A percentile compares a stretch with the other conserved stretches of the same genome.
These are phyloP conservation scores for Lates calcarifer DNA, from an alignment of 2,113 vertebrate genomes.

Conservation along the genomic window DNA sequence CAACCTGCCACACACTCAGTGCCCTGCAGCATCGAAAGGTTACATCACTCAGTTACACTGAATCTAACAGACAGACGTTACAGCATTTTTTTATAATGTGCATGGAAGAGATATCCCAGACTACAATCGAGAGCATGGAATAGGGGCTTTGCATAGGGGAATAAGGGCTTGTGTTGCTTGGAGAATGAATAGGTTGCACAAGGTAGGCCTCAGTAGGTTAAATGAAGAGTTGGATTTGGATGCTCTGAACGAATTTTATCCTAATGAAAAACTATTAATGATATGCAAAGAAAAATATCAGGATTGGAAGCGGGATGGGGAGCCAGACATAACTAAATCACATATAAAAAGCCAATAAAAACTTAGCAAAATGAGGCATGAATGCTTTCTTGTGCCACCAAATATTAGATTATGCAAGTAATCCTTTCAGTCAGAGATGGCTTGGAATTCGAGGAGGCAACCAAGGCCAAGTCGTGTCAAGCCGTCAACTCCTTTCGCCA, in stretches of 20 bases:
- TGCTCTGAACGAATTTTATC: slow-evolving; percentile 55
- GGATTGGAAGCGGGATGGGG: slow-evolving; percentile 50
- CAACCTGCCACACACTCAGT: slow-evolving; percentile 37
- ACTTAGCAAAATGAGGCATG: slow-evolving; percentile 76
- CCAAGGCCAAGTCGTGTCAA: slow-evolving; percentile 80
- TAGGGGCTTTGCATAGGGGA: slow-evolving; percentile 35
- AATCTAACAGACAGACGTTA: slow-evolving; percentile 11
- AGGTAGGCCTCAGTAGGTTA: slow-evolving; percentile 6
- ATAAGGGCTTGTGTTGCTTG: slow-evolving; percentile 31
- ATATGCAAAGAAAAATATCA: slow-evolving; percentile 80
- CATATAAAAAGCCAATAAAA: slow-evolving; percentile 83
- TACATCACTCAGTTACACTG: slow-evolving; percentile 45
- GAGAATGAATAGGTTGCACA: slow-evolving; percentile 16
- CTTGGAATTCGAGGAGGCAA: slow-evolving; percentile 71
- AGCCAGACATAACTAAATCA: slow-evolving; percentile 77
- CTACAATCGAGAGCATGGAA: slow-evolving; percentile 22
- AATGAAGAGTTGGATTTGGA: slow-evolving; percentile 44
- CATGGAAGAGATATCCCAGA: slow-evolving; percentile 30
- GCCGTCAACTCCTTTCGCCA: slow-evolving; percentile 76
- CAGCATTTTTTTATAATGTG: slow-evolving; percentile 23
- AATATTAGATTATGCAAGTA: slow-evolving; percentile 81
- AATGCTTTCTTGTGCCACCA: slow-evolving; percentile 85
- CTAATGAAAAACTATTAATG: slow-evolving; percentile 77
- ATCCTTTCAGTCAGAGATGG: slow-evolving; percentile 76
- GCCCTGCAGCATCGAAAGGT: slow-evolving; percentile 24